phyloP scores from a whole-genome alignment of 2,113 vertebrate genomes.

The Argyrosomus japonicus region DNA sequence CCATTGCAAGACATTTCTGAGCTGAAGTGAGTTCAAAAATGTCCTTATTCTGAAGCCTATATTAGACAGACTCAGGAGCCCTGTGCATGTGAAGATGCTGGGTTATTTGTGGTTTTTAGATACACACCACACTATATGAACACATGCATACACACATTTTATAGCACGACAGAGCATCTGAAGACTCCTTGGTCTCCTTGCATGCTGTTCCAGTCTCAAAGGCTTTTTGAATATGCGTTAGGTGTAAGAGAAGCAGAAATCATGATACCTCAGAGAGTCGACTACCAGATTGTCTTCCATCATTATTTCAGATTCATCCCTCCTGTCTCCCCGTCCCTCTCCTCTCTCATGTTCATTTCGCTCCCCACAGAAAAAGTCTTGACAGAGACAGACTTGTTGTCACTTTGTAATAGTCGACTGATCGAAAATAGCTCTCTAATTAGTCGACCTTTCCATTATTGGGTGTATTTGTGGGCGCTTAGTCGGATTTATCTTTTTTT shows the following conservation, averaged over 20 bases:
- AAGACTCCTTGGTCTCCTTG: conserved; percentile 10
- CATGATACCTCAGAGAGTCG: conserved; percentile 33
- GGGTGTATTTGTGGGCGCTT: conserved; percentile 23
- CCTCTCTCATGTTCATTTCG: conserved; percentile 10
- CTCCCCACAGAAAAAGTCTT: conserved; percentile 11
- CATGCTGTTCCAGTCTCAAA: conserved; percentile 45
- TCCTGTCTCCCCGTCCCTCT: conserved; percentile 4
- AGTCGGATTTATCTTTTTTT: conserved; percentile 21
- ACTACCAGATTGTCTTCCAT: conserved; percentile 42
- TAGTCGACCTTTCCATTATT: conserved; percentile 35
- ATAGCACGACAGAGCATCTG: background rate
- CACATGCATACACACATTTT: conserved; percentile 1
- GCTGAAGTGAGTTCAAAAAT: background rate
- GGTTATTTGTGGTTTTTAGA: conserved; percentile 37
- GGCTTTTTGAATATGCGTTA: conserved; percentile 38
- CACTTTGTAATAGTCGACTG: conserved; percentile 28
- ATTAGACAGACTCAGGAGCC: background rate
- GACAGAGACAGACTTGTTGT: conserved; percentile 23
- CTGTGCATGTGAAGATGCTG: background rate
- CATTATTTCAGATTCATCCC: conserved; percentile 43
- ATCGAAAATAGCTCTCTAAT: conserved; percentile 47
- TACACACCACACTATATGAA: background rate
- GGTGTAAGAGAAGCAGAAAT: conserved; percentile 24
- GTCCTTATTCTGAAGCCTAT: background rate
- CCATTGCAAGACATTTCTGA: conserved; percentile 9